Conservation (phyloP, 2,113 vertebrate species). For the Crotalus horridus region DNA sequence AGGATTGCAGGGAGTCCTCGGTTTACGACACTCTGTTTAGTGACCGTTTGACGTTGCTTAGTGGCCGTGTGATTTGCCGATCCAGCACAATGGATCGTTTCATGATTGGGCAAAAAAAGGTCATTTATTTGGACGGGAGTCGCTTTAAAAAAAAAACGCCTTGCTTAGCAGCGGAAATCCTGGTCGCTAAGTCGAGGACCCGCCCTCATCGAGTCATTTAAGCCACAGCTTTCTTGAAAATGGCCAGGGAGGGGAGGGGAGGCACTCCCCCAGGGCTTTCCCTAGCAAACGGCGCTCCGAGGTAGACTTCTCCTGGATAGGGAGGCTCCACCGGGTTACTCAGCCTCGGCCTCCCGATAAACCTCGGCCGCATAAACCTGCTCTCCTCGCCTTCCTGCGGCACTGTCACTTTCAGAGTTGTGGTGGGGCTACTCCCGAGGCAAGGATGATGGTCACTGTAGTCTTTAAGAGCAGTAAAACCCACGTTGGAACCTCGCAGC, state of each 20-base stretch:
- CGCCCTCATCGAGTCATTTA: not conserved
- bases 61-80: too few relatives aligned
- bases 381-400: not conserved
- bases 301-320: not conserved
- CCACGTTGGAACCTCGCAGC: not conserved
- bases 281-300: not conserved
- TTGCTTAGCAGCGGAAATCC: not conserved
- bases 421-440: not conserved
- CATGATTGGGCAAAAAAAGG: not conserved
- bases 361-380: not conserved
- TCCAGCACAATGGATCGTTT: too few relatives aligned
- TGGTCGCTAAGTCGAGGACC: not conserved
- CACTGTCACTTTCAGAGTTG: not conserved
- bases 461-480: not conserved
- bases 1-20: too few relatives aligned
- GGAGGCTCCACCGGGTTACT: not conserved
- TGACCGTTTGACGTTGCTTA: too few relatives aligned
- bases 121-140: not conserved
- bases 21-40: too few relatives aligned
- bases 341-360: not conserved
- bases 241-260: not conserved
- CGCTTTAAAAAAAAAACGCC: not conserved
- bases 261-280: not conserved
- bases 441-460: not conserved
- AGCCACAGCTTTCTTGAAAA: not conserved